Base-by-base conservation (phyloP, 2,888 invertebrate genomes). In the Lamellibrachia columna region DNA sequence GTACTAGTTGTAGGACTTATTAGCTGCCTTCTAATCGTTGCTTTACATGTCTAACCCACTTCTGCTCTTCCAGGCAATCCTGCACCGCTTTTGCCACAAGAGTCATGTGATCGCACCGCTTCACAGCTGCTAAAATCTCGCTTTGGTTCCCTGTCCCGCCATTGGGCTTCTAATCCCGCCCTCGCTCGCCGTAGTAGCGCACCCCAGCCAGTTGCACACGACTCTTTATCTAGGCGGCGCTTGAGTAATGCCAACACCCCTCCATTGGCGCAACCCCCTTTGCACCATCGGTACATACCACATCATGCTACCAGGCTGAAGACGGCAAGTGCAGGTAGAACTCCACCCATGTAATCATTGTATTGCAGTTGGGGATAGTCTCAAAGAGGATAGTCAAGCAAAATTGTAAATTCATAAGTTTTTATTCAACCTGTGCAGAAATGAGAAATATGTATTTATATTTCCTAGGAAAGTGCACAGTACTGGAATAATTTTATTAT, bases 141-240 rank as follows among this genome's bases (percentile, higher is more conserved):
- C 75, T 75, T 75, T 75, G 75, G 75, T 75, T 75, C 75, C 75
- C 75, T 75, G 22, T 75, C 75, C 75, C 75, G 22, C 75, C 75
- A 75, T 22, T 6, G 22, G 75, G 75, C 75, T 15, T 22, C 15
- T 75, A 75, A 75, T 4, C n/a, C 75, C 22, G 75, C n/a, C 22
- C 75, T 75, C 75, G 22, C 4, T 2, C 75, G 75, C 2, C n/a
- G 75, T 75, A 75, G 75, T 75, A 75, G 75, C 6, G 75, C 75
- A 22, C 75, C 75, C n/a, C 75, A 75, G 75, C 75, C 75, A 22
- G 75, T 75, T 6, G 75, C 75, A 11, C 75, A 75, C 4, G 75
- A 75, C 75, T 75, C 75, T 75, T n/a, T 75, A 6, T 75, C 75
- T 75, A 75, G 75, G 22, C 75, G 75, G 15, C 75, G 75, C 75